Evolutionary conservation across 2,888 invertebrate genomes (phyloP).

Genomic region (Chironomus riparius): DNA sequence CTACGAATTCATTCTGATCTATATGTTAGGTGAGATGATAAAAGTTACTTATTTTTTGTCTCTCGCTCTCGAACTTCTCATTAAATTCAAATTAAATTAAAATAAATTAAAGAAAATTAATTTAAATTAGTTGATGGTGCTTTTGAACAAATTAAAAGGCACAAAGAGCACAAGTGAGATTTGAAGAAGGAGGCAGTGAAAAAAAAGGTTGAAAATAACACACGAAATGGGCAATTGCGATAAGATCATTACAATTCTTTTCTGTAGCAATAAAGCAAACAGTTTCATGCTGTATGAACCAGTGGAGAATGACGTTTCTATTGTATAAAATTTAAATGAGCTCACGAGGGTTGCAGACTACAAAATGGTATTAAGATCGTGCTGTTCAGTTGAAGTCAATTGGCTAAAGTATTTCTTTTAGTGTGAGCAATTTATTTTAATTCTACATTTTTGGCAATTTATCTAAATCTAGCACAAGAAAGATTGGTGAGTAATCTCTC

Average conservation of each 20-base stretch:
- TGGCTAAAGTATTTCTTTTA: no score
- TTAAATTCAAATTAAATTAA: background rate
- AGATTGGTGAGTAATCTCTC: no score
- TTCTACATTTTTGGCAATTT: no score
- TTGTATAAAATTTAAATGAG: no score
- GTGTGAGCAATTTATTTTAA: no score
- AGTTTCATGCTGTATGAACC: background rate
- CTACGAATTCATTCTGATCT: background rate
- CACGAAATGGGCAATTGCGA: background rate
- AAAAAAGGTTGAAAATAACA: background rate
- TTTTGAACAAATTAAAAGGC: constrained; percentile 18
- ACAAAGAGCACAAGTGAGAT: background rate
- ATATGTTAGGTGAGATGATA: background rate
- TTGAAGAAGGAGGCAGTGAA: background rate
- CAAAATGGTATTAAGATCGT: no score
- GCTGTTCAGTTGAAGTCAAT: no score
- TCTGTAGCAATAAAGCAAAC: background rate
- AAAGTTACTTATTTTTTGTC: background rate
- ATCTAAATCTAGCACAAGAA: no score
- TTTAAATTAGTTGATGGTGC: constrained; percentile 22
- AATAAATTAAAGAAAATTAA: constrained; percentile 7
- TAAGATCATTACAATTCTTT: background rate
- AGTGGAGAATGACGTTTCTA: background rate
- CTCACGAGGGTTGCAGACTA: no score
- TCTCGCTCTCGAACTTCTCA: background rate